phyloP scores from a whole-genome alignment of 2,888 invertebrate species.

The Acrocyrtus sp. region DNA sequence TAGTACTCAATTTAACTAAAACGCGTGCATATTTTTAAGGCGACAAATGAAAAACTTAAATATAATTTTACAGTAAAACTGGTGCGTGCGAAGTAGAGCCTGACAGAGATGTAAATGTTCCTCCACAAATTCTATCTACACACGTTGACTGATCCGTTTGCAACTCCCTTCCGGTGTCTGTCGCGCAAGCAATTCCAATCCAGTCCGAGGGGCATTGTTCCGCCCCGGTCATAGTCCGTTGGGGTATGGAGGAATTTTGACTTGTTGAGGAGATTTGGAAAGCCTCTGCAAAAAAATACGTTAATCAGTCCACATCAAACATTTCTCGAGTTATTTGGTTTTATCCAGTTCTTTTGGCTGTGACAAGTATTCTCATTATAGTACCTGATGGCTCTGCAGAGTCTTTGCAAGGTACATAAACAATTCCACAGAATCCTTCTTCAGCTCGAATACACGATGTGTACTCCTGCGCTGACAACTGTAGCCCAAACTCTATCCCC shows the following conservation, averaged over 20 bases:
- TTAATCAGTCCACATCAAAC: too few relatives aligned
- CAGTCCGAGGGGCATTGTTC: constrained; percentile 63
- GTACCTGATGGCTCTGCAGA: constrained; percentile 55
- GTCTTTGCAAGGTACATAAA: constrained; percentile 62
- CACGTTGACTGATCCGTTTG: constrained; percentile 61
- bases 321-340: too few relatives aligned
- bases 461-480: constrained; percentile 64
- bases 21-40: too few relatives aligned
- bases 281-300: constrained; percentile 51
- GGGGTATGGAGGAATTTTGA: constrained; percentile 53
- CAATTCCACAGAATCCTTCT: constrained; percentile 63
- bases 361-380: neutral
- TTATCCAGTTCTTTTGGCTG: constrained; percentile 1
- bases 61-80: constrained; percentile 81
- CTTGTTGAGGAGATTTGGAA: constrained; percentile 62
- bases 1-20: neutral
- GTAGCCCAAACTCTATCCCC: constrained; percentile 58
- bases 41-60: too few relatives aligned
- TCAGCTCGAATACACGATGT: constrained; percentile 63
- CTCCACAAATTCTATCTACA: constrained; percentile 62
- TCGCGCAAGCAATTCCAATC: constrained; percentile 62
- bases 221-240: constrained; percentile 60
- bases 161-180: constrained; percentile 60
- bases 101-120: constrained; percentile 58
- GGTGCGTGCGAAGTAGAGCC: constrained; percentile 74